Percentiles rank a stretch among this genome's conserved stretches.
phyloP scores from a whole-genome alignment of 2,888 invertebrate genomes.

The Hemithea aestivaria region DNA sequence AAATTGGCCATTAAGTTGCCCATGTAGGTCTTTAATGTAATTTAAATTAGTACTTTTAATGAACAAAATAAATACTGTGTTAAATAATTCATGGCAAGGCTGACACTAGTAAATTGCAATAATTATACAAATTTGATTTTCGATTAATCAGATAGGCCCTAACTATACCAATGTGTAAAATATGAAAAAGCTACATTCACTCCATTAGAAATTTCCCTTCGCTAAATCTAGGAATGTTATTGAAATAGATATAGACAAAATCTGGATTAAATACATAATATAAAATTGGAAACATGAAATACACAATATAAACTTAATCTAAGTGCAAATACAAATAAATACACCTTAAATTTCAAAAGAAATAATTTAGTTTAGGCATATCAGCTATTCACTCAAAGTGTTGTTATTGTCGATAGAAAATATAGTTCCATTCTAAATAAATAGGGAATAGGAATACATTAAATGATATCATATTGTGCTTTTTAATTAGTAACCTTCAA shows the following conservation, averaged over 20 bases:
- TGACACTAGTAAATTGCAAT: no score
- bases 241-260: neutral
- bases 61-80: no score
- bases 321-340: constrained; percentile 31
- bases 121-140: no score
- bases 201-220: neutral
- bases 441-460: no score
- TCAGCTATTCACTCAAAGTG: constrained; percentile 20
- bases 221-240: constrained; percentile 18
- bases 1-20: no score
- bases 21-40: no score
- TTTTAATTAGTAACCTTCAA: neutral
- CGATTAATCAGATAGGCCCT: no score
- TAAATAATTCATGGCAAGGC: no score
- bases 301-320: constrained; percentile 37
- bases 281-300: constrained; percentile 19
- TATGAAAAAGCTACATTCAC: no score
- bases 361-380: constrained; percentile 28
- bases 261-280: constrained; percentile 12
- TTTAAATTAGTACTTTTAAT: no score
- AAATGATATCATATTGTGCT: constrained; percentile 5
- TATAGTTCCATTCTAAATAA: no score
- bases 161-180: no score
- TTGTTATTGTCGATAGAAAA: constrained; percentile 3
- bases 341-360: constrained; percentile 26